Percentiles rank a stretch among this genome's conserved stretches.
Evolutionary conservation across 2,113 vertebrate species (phyloP).

Genomic region (Callionymus lyra): DNA sequence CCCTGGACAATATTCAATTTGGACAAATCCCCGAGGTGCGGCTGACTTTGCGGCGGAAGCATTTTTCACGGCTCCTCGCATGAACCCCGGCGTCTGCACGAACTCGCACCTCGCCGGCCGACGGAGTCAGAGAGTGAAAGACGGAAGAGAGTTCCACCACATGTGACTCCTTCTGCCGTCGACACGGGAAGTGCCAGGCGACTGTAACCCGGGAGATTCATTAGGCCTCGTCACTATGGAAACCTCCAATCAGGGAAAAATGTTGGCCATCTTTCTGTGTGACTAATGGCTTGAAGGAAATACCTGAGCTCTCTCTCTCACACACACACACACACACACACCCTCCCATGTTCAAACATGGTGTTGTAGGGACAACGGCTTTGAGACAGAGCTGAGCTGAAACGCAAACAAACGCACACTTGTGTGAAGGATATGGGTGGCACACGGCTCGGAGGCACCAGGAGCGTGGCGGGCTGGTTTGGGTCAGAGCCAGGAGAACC

Average conservation of each 20-base stretch:
- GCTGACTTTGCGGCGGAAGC: no score
- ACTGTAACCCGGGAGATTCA: constrained; percentile 89
- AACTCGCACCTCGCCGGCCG: no score
- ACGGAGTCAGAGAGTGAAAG: constrained; percentile 13
- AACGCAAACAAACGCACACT: constrained; percentile 6
- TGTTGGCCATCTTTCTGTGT: constrained; percentile 54
- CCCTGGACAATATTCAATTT: no score
- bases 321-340: not conserved
- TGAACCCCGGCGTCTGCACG: no score
- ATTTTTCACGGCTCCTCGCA: no score
- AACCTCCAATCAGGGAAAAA: constrained; percentile 72
- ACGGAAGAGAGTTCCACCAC: constrained; percentile 15
- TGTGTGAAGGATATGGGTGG: constrained; percentile 96
- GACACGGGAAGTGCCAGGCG: constrained; percentile 59
- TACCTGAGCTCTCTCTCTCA: constrained; percentile 32
- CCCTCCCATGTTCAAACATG: not conserved
- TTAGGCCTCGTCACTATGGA: constrained; percentile 82
- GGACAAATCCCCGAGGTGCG: no score
- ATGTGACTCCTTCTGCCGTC: constrained; percentile 60
- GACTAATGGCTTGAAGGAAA: constrained; percentile 48
- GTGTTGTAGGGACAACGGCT: no score
- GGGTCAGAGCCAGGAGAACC: constrained; percentile 89
- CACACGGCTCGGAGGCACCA: constrained; percentile 94
- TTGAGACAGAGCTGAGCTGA: not conserved
- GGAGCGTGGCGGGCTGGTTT: constrained; percentile 87